Conservation (phyloP, 1,140 invertebrate genomes). For the Galleria mellonella region DNA sequence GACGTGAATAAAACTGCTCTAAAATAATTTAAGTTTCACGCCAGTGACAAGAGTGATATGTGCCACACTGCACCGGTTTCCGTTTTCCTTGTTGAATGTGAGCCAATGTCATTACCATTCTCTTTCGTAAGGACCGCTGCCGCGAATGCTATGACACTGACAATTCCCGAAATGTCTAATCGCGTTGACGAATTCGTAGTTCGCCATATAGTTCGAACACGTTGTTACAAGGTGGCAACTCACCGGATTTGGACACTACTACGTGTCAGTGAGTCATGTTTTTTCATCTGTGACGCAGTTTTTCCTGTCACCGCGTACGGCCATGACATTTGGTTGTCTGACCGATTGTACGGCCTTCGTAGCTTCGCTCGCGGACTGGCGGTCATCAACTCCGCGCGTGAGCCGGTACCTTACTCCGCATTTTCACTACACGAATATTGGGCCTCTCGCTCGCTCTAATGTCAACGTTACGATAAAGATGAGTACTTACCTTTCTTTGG, state of each 20-base stretch:
- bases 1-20: neutral
- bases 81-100: constrained; percentile 45
- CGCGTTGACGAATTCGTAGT: neutral
- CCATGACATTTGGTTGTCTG: constrained; percentile 69
- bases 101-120: constrained; percentile 63
- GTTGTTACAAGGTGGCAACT: neutral
- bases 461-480: constrained; percentile 22
- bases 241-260: constrained; percentile 17
- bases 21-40: neutral
- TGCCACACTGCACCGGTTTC: constrained; percentile 19
- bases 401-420: constrained; percentile 40
- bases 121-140: constrained; percentile 44
- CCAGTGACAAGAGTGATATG: neutral
- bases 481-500: constrained; percentile 14
- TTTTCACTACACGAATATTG: constrained; percentile 28
- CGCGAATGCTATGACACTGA: constrained; percentile 15
- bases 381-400: constrained; percentile 63
- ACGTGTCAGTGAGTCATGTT: constrained; percentile 52
- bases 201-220: neutral
- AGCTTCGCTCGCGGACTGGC: constrained; percentile 33
- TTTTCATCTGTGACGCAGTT: constrained; percentile 64
- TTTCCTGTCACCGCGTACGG: constrained; percentile 57
- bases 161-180: constrained; percentile 16
- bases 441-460: constrained; percentile 25
- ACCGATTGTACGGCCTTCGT: constrained; percentile 68